Percentiles rank a stretch among this genome's conserved stretches.
phyloP scores from a whole-genome alignment of 2,113 vertebrate species.

The Puma concolor region DNA sequence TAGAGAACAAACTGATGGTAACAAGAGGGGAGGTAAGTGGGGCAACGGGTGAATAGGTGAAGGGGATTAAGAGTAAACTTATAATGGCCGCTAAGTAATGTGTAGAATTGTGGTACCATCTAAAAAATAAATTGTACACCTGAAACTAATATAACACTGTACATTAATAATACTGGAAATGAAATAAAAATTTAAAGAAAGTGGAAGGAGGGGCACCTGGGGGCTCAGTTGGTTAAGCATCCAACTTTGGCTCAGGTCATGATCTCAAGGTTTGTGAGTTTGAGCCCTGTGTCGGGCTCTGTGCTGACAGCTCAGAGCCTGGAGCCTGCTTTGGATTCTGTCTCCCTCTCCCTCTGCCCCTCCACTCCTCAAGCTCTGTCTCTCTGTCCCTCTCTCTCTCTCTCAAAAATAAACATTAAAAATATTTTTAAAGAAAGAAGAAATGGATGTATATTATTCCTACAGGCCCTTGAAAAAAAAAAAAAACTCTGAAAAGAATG shows the following conservation, averaged over 20 bases:
- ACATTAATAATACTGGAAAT: background rate
- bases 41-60: background rate
- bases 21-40: background rate
- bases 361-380: too few relatives aligned
- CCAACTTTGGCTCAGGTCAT: too few relatives aligned
- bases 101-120: background rate
- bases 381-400: too few relatives aligned
- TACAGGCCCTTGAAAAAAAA: background rate
- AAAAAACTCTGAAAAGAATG: conserved; percentile 37
- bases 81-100: background rate
- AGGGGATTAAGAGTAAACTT: background rate
- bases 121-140: background rate
- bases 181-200: background rate
- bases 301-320: too few relatives aligned
- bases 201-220: too few relatives aligned
- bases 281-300: too few relatives aligned
- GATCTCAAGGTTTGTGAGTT: too few relatives aligned
- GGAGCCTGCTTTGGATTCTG: too few relatives aligned
- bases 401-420: too few relatives aligned
- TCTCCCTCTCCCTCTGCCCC: too few relatives aligned
- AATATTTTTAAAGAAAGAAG: conserved; percentile 38
- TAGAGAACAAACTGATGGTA: background rate
- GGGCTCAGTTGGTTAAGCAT: too few relatives aligned
- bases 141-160: background rate
- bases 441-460: conserved; percentile 39